These are phyloP conservation scores for Pteria penguin DNA, from an alignment of 2,888 invertebrate genomes.

Conservation along the genomic window DNA sequence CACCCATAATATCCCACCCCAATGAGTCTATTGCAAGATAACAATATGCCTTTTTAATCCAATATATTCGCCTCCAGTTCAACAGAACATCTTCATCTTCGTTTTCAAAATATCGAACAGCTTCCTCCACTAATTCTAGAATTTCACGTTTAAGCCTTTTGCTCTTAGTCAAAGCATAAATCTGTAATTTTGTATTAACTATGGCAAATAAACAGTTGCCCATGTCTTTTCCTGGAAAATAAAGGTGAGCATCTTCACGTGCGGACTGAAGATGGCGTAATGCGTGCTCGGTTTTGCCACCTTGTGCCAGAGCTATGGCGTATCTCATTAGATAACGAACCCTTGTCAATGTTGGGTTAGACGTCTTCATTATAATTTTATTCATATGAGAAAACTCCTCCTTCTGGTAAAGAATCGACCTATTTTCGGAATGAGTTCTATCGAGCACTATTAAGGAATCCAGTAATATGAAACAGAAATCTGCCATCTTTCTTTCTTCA, in stretches of 20 bases:
- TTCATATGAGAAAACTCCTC: conserved; percentile 25
- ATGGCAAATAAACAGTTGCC: conserved; percentile 33
- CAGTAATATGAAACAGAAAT: conserved; percentile 28
- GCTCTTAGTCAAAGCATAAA: conserved; percentile 2
- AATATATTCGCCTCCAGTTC: conserved; percentile 31
- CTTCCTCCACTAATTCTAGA: conserved; percentile 11
- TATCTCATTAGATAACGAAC: conserved; percentile 20
- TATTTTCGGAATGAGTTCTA: conserved; percentile 8
- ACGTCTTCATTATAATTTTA: conserved; percentile 24
- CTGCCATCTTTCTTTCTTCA: conserved; percentile 14
- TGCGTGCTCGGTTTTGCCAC: conserved; percentile 1
- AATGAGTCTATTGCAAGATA: conserved; percentile 20
- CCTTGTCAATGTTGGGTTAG: conserved; percentile 20
- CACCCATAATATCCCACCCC: conserved; percentile 1
- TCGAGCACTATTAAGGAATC: conserved; percentile 23
- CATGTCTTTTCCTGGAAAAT: conserved; percentile 19
- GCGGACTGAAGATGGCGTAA: conserved; percentile 10
- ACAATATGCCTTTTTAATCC: conserved; percentile 24
- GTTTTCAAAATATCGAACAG: conserved; percentile 11
- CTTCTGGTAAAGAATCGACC: background rate
- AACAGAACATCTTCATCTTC: conserved; percentile 16
- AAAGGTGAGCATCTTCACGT: conserved; percentile 10
- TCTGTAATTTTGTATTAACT: conserved; percentile 25
- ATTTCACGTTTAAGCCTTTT: conserved; percentile 14
- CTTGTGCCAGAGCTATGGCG: conserved; percentile 25